Evolutionary conservation across 2,888 invertebrate genomes (phyloP).

Genomic region (Carterocephalus palaemon): DNA sequence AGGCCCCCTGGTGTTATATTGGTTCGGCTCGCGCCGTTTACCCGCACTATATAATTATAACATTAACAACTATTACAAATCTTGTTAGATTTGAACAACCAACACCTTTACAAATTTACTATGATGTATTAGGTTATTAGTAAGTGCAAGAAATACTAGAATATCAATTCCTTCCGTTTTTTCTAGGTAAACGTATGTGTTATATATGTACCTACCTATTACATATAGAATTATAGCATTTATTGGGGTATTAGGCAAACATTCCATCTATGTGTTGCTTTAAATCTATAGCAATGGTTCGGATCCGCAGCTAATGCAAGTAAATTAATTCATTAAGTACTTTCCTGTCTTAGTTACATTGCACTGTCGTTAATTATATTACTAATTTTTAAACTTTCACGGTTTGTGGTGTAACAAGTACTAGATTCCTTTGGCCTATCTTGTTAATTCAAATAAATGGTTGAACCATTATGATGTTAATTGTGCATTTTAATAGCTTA

Average conservation of each 20-base stretch:
- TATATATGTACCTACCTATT: too few relatives aligned
- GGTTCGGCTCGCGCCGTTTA: too few relatives aligned
- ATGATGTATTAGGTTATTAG: too few relatives aligned
- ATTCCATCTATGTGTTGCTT: constrained; percentile 26
- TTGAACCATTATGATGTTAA: constrained; percentile 61
- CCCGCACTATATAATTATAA: too few relatives aligned
- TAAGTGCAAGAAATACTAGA: too few relatives aligned
- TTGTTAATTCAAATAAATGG: constrained; percentile 61
- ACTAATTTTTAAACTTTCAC: constrained; percentile 12
- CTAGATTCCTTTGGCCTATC: constrained; percentile 48
- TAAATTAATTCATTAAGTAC: constrained; percentile 1
- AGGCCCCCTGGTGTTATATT: too few relatives aligned
- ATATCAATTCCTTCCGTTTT: too few relatives aligned
- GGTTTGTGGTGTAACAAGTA: constrained; percentile 17
- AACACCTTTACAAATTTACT: too few relatives aligned
- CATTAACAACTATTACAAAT: too few relatives aligned
- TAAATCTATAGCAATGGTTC: constrained; percentile 17
- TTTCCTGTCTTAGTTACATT: neutral
- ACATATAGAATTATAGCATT: too few relatives aligned
- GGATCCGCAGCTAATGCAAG: neutral
- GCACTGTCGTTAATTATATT: constrained; percentile 14
- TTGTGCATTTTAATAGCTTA: constrained; percentile 73
- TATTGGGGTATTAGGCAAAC: constrained; percentile 11
- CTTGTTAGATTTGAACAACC: too few relatives aligned
- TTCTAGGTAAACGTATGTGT: too few relatives aligned